These are phyloP conservation scores for Etia nguti DNA, from an alignment of 2,113 vertebrate genomes.

Conservation along the genomic window DNA sequence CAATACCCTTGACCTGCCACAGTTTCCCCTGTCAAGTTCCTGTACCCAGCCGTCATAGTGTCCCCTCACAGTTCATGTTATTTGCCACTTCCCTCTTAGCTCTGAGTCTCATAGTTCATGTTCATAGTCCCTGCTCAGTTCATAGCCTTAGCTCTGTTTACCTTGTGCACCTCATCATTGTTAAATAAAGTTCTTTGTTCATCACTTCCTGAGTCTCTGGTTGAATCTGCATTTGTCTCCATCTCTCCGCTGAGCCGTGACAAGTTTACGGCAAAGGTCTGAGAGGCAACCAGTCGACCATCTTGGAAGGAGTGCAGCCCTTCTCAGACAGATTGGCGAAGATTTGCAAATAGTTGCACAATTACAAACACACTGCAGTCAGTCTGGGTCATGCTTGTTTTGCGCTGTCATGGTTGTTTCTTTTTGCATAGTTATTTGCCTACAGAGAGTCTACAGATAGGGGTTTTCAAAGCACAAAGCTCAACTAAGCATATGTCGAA, in stretches of 20 bases:
- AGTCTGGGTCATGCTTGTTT: neutral
- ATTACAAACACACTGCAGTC: neutral
- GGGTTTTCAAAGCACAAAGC: neutral
- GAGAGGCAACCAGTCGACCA: neutral
- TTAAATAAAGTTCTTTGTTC: neutral
- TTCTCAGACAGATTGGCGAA: neutral
- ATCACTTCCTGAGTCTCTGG: neutral
- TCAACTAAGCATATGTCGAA: neutral
- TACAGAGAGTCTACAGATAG: neutral
- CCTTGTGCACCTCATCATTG: neutral
- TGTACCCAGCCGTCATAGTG: neutral
- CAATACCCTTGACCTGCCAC: neutral
- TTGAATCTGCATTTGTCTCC: neutral
- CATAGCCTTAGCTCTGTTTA: neutral
- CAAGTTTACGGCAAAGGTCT: neutral
- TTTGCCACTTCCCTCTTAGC: neutral
- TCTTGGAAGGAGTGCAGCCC: neutral
- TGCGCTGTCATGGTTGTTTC: neutral
- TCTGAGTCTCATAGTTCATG: neutral
- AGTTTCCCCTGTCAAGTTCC: neutral
- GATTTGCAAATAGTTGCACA: neutral
- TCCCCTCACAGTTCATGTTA: neutral
- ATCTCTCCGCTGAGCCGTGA: neutral
- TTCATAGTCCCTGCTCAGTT: neutral
- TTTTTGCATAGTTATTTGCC: neutral